Percentiles rank a stretch among this genome's conserved stretches.
Evolutionary conservation across 2,888 invertebrate genomes (phyloP).

Genomic region (Ophioninae sp.): DNA sequence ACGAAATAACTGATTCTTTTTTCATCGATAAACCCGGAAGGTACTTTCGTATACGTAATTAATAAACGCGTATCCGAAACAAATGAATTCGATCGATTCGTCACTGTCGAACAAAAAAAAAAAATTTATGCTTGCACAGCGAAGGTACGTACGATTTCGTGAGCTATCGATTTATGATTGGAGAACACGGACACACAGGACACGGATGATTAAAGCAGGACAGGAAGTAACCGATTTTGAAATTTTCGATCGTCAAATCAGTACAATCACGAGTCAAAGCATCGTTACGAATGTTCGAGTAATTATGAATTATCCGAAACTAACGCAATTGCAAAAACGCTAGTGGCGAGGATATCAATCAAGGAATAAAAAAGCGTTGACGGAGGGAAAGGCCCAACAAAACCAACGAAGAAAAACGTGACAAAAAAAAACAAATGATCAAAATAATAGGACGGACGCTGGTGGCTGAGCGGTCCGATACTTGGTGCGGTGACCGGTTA

Average conservation of each 20-base stretch:
- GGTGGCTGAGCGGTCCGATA: too few species aligned
- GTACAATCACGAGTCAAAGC: background rate
- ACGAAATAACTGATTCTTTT: too few species aligned
- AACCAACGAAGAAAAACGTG: too few species aligned
- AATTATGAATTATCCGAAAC: too few species aligned
- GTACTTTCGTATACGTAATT: background rate
- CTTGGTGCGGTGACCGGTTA: too few species aligned
- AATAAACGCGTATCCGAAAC: background rate
- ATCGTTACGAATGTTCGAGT: background rate
- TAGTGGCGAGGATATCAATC: too few species aligned
- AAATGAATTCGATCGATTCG: conserved; percentile 15
- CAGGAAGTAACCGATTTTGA: background rate
- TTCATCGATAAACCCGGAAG: background rate
- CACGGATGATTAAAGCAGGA: conserved; percentile 3
- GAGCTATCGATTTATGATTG: conserved; percentile 15
- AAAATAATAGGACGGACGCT: too few species aligned
- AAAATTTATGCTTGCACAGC: background rate
- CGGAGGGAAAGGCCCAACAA: too few species aligned
- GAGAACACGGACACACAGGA: background rate
- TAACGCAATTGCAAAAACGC: too few species aligned
- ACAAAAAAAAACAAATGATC: too few species aligned
- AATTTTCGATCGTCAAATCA: conserved; percentile 15
- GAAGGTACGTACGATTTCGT: background rate
- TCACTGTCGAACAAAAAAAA: background rate
- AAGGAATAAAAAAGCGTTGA: too few species aligned